phyloP scores from a whole-genome alignment of 2,888 invertebrate genomes.

The Eupeodes latifasciatus region DNA sequence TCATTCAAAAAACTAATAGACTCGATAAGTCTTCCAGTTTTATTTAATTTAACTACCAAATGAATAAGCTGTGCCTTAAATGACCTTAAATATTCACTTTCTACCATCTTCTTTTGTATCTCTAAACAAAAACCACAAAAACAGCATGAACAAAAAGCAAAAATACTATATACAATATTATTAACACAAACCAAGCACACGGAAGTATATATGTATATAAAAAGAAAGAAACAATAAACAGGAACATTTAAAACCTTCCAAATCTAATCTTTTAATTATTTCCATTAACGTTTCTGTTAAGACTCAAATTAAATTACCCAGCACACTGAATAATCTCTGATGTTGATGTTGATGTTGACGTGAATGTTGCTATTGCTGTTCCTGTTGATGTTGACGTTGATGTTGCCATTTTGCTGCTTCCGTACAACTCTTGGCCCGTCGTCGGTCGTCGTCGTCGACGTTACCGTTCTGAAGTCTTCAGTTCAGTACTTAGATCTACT shows the following conservation, averaged over 20 bases:
- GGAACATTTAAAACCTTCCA: slow-evolving; percentile 55
- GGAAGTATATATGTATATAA: not conserved
- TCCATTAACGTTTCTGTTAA: slow-evolving; percentile 55
- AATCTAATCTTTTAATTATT: slow-evolving; percentile 62
- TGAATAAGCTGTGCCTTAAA: not conserved
- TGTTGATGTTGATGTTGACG: slow-evolving; percentile 20
- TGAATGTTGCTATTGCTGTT: not conserved
- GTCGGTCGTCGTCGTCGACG: too few relatives aligned
- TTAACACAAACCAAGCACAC: not conserved
- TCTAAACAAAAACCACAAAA: too few relatives aligned
- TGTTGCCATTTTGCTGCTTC: too few relatives aligned
- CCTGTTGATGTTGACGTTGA: too few relatives aligned
- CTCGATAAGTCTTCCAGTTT: not conserved
- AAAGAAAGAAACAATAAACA: slow-evolving; percentile 30
- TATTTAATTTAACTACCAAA: slow-evolving; percentile 6
- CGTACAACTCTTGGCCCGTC: too few relatives aligned
- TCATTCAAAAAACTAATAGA: not conserved
- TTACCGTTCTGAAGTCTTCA: too few relatives aligned
- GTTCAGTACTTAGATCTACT: too few relatives aligned
- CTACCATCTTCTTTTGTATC: too few relatives aligned
- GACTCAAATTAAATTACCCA: slow-evolving; percentile 68
- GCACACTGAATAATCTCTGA: slow-evolving; percentile 56
- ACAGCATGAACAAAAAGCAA: not conserved
- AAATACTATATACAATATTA: not conserved
- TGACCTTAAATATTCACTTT: not conserved